Evolutionary conservation across 2,113 vertebrate genomes (phyloP).

Genomic region (Neodontobutis hainanensis): DNA sequence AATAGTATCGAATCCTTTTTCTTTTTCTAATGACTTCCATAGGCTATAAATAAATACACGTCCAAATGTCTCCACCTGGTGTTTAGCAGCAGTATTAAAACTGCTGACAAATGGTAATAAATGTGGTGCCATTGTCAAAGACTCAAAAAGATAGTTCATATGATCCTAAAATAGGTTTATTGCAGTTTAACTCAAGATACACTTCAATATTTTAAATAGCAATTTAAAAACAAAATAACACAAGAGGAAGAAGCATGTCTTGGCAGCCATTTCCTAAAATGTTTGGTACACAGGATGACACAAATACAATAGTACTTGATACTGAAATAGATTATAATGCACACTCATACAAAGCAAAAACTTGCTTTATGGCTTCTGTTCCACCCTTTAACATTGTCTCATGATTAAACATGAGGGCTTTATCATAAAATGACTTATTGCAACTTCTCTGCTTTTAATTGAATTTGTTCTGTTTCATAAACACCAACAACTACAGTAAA

Average conservation of each 20-base stretch:
- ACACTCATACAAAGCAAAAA: conserved; percentile 54
- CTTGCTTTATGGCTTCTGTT: conserved; percentile 67
- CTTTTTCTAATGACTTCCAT: neutral
- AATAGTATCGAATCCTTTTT: neutral
- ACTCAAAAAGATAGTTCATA: neutral
- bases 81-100: conserved; percentile 27
- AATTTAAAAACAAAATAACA: conserved; percentile 35
- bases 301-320: conserved; percentile 40
- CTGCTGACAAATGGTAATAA: neutral
- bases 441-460: conserved; percentile 35
- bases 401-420: conserved; percentile 27
- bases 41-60: neutral
- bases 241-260: conserved; percentile 19
- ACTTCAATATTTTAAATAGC: conserved; percentile 48
- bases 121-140: neutral
- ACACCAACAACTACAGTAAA: conserved; percentile 32
- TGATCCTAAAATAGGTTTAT: conserved; percentile 76
- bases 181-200: conserved; percentile 67
- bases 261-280: conserved; percentile 49
- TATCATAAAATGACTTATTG: conserved; percentile 60
- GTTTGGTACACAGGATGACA: conserved; percentile 36
- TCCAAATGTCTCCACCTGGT: conserved; percentile 69
- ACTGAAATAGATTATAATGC: conserved; percentile 44
- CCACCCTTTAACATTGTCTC: conserved; percentile 31
- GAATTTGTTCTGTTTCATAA: conserved; percentile 34